These are phyloP conservation scores for Zygogramma bicolorata DNA, from an alignment of 2,888 invertebrate genomes.

Conservation along the genomic window DNA sequence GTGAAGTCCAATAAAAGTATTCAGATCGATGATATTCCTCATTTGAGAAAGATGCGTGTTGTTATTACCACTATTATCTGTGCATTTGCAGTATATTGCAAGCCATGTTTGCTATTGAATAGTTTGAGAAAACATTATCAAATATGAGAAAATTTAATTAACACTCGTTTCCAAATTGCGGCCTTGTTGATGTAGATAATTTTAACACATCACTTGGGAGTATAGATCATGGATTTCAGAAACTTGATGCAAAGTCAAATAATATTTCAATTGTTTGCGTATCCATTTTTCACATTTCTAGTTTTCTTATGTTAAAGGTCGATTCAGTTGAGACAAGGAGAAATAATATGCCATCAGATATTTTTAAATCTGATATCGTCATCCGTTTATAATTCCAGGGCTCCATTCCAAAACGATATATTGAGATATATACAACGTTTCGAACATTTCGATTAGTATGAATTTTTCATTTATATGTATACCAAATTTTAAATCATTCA, in stretches of 20 bases:
- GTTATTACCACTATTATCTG: not conserved
- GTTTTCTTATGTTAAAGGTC: not conserved
- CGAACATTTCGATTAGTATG: too few species aligned
- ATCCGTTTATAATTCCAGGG: too few species aligned
- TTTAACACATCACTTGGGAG: not conserved
- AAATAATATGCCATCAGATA: too few species aligned
- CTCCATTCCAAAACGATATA: too few species aligned
- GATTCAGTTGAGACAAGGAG: too few species aligned
- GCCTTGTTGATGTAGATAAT: not conserved
- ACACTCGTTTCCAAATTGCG: not conserved
- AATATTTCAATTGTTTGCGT: not conserved
- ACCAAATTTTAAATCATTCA: too few species aligned
- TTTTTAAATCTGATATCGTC: too few species aligned
- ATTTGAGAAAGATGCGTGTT: too few species aligned
- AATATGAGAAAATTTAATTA: not conserved
- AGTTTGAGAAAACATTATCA: not conserved
- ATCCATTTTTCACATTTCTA: not conserved
- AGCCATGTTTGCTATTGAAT: not conserved
- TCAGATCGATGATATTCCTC: too few species aligned
- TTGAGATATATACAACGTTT: too few species aligned
- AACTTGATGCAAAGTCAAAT: not conserved
- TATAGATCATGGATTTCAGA: not conserved
- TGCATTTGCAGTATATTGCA: not conserved
- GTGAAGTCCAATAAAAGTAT: too few species aligned
- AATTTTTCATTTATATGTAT: too few species aligned